Percentiles rank a stretch among this genome's conserved stretches.
Evolutionary conservation across 1,140 invertebrate genomes (phyloP).

Genomic region (Papilio xuthus): DNA sequence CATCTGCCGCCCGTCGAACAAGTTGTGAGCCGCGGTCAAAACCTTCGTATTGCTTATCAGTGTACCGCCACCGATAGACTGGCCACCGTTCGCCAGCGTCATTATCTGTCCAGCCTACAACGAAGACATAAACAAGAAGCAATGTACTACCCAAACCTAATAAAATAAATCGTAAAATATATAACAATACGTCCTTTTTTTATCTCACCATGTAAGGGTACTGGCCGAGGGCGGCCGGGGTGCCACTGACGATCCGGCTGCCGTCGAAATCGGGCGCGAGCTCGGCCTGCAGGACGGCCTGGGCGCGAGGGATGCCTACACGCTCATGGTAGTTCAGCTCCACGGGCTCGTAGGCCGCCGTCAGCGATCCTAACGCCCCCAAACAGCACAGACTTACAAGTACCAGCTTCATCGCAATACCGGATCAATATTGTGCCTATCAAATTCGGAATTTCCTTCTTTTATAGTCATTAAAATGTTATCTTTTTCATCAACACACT

Average conservation of each 20-base stretch:
- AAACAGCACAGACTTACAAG: conserved; percentile 5
- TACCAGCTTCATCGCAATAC: neutral
- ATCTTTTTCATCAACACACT: too few relatives aligned
- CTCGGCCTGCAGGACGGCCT: conserved; percentile 42
- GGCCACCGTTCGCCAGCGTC: neutral
- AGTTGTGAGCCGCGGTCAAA: neutral
- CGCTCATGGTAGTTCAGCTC: conserved; percentile 48
- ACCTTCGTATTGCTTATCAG: neutral
- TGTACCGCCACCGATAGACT: conserved; percentile 35
- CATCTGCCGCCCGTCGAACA: too few relatives aligned
- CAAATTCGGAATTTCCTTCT: too few relatives aligned
- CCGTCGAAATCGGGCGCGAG: conserved; percentile 50
- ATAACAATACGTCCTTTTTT: too few relatives aligned
- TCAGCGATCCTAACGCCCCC: too few relatives aligned
- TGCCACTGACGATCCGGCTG: conserved; percentile 51
- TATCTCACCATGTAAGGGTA: neutral
- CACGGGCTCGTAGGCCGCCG: conserved; percentile 40
- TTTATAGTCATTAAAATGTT: too few relatives aligned
- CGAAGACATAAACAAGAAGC: neutral
- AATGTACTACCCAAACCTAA: neutral
- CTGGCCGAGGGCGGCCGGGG: neutral
- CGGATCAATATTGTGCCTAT: too few relatives aligned
- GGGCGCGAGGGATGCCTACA: too few relatives aligned
- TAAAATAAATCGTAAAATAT: too few relatives aligned
- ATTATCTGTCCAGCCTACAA: neutral